A percentile compares a stretch with the other conserved stretches of the same genome.
Conservation (phyloP, 2,113 vertebrate species). For the Meles meles region DNA sequence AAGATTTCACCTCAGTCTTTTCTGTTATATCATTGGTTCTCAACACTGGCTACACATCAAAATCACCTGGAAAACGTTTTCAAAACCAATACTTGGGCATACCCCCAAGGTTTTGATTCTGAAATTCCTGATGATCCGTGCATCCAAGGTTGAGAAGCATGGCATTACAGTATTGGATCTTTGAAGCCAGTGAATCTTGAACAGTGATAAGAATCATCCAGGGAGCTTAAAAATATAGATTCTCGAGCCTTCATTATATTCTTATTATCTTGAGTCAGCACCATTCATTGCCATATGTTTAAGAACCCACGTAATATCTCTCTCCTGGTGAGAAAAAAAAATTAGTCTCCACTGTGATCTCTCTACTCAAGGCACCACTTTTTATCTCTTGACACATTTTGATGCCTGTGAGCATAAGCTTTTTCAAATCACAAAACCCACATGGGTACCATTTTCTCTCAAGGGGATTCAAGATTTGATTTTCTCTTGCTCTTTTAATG, state of each 20-base stretch:
- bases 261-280: neutral
- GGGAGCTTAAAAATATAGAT: neutral
- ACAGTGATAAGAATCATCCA: neutral
- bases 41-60: neutral
- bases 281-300: neutral
- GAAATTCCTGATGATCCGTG: neutral
- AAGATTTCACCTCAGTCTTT: conserved; percentile 22
- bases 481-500: conserved; percentile 38
- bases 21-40: neutral
- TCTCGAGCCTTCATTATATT: neutral
- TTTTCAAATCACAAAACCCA: neutral
- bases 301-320: neutral
- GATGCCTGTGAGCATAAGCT: neutral
- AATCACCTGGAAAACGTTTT: neutral
- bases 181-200: neutral
- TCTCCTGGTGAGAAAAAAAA: neutral
- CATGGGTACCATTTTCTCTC: conserved; percentile 3
- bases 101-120: neutral
- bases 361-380: neutral
- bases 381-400: conserved; percentile 10
- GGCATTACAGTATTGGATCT: neutral
- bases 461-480: neutral
- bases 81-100: neutral
- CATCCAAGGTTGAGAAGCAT: neutral
- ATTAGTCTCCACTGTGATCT: neutral